Conservation (phyloP, 2,113 vertebrate species). For the Sinocyclocheilus anophthalmus region DNA sequence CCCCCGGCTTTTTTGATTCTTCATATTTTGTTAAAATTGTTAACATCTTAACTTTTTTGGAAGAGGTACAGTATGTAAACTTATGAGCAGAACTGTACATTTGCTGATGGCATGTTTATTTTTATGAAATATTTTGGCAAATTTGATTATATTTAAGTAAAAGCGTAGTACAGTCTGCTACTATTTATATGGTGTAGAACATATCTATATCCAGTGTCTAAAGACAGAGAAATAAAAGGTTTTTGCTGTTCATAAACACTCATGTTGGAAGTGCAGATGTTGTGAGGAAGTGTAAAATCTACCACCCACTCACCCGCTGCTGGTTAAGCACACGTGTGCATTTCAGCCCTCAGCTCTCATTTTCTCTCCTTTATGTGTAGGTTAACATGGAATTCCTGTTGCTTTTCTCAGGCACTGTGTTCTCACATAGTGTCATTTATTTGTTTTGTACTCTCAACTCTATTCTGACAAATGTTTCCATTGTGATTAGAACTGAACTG, state of each 20-base stretch:
- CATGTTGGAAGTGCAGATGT: slow-evolving; percentile 64
- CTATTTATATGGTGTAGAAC: background rate
- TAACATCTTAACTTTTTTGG: background rate
- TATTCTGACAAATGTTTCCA: background rate
- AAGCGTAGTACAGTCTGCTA: too few relatives aligned
- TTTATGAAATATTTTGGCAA: background rate
- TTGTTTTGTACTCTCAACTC: background rate
- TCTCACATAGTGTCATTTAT: background rate
- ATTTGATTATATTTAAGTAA: background rate
- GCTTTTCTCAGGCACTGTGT: background rate
- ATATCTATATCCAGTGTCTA: background rate
- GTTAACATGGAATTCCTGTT: background rate
- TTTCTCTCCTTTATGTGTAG: slow-evolving; percentile 48
- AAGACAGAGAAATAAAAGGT: background rate
- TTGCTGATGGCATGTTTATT: background rate
- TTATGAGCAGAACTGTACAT: background rate
- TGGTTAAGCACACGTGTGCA: slow-evolving; percentile 37
- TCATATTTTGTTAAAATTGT: background rate
- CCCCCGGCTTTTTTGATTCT: background rate
- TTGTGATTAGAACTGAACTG: background rate
- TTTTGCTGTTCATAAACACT: background rate
- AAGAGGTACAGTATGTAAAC: background rate
- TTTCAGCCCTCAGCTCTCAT: slow-evolving; percentile 11
- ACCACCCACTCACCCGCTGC: slow-evolving; percentile 53
- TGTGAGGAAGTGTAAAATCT: slow-evolving; percentile 47